These are phyloP conservation scores for Tetragnatha versicolor DNA, from an alignment of 1,140 invertebrate genomes.

Conservation along the genomic window DNA sequence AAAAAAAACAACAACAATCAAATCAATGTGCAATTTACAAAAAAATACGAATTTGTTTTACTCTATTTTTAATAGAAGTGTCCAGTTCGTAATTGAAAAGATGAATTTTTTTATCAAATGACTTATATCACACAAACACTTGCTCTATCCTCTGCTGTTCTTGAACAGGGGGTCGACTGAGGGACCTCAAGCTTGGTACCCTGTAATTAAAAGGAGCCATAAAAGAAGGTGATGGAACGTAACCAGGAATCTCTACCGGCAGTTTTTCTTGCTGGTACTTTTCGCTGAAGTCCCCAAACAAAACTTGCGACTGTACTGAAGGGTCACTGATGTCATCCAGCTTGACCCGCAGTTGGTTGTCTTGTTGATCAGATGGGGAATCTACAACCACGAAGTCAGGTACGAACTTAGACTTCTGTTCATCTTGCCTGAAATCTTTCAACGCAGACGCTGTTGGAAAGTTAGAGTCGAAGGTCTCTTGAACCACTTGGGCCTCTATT, in stretches of 20 bases:
- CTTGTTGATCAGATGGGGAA: too few species aligned
- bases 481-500: background rate
- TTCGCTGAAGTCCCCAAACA: background rate
- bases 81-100: too few species aligned
- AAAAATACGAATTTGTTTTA: too few species aligned
- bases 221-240: background rate
- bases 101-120: too few species aligned
- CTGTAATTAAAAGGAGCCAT: conserved; percentile 32
- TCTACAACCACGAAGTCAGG: too few species aligned
- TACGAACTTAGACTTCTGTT: too few species aligned
- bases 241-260: background rate
- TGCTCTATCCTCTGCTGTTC: conserved; percentile 36
- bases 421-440: too few species aligned
- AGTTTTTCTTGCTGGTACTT: conserved; percentile 23
- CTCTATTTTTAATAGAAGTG: too few species aligned
- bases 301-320: background rate
- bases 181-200: background rate
- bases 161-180: background rate
- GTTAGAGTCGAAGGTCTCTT: background rate
- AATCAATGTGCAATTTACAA: too few species aligned
- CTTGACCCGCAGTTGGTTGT: too few species aligned
- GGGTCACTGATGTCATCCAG: background rate
- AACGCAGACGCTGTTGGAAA: too few species aligned
- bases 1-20: too few species aligned
- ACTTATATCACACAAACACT: conserved; percentile 11